Base-by-base conservation (phyloP, 2,797 vertebrate species). In the Macropodus opercularis region DNA sequence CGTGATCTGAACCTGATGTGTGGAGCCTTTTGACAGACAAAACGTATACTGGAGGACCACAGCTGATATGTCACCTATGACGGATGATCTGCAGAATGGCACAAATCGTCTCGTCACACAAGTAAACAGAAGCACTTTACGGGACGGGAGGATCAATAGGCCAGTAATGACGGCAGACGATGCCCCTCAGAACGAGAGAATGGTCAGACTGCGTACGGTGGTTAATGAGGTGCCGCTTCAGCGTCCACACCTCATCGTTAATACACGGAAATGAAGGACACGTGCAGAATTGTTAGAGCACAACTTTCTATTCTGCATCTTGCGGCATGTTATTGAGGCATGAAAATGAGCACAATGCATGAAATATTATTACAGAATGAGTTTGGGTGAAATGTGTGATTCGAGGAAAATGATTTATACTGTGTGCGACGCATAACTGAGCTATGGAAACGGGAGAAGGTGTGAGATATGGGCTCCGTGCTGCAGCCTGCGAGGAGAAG, bases 341-440 rank as follows among this genome's bases (percentile, higher is more conserved):
- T 55, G 12, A 18, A 66, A 65, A 53, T 51, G 15, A 38, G 52
- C 34, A 63, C 15, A 34, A 14, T 41, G 55, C 34, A 61, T 56
- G 22, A 67, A 74, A 72, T 61, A 36, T 48, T 55, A 65, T 61
- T 23, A 54, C 35, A 61, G 55, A 32, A 19, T 49, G 22, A 27
- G 40, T 68, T 48, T 63, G 51, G 50, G 55, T 17, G n/a, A 40
- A 61, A 58, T 40, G 62, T 43, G 54, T 46, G 63, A 66, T 21
- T 46, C 62, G n/a, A 35, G 39, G 64, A 62, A 51, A 65, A 55
- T 6, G 54, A 49, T 74, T 83, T 73, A 58, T 52, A 21, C 23
- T 42, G 42, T 46, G 46, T 21, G 56, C 63, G 69, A 65, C 35
- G 48, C 40, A 65, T 40, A 36, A 38, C 21, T 36, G 52, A 64